Conservation (phyloP, 2,113 vertebrate genomes). For the Lagopus muta region DNA sequence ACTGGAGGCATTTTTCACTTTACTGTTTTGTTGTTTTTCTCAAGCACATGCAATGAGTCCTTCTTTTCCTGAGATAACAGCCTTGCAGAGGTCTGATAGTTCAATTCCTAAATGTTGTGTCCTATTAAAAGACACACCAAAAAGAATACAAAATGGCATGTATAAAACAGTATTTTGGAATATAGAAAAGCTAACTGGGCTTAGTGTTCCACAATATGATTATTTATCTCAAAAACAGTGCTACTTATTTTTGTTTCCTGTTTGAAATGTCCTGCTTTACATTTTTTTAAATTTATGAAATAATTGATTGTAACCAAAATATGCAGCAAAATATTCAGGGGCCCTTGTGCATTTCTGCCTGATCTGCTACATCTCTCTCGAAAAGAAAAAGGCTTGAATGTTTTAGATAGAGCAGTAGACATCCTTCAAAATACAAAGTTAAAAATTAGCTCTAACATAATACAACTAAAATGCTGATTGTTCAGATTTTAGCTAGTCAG, state of each 20-base stretch:
- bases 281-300: slow-evolving; percentile 51
- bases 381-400: slow-evolving; percentile 44
- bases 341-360: slow-evolving; percentile 40
- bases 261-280: slow-evolving; percentile 62
- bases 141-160: slow-evolving; percentile 43
- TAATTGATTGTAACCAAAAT: slow-evolving; percentile 55
- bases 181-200: slow-evolving; percentile 47
- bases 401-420: slow-evolving; percentile 22
- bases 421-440: slow-evolving; percentile 50
- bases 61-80: slow-evolving; percentile 40
- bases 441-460: slow-evolving; percentile 48
- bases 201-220: slow-evolving; percentile 59
- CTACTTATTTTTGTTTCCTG: slow-evolving; percentile 52
- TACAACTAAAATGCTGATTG: slow-evolving; percentile 48
- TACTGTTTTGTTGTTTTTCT: slow-evolving; percentile 46
- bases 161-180: slow-evolving; percentile 57
- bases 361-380: slow-evolving; percentile 20
- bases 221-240: slow-evolving; percentile 57
- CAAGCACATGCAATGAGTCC: neutral
- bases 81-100: slow-evolving; percentile 48
- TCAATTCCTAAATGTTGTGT: slow-evolving; percentile 28
- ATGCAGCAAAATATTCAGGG: slow-evolving; percentile 29
- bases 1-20: slow-evolving; percentile 3
- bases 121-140: slow-evolving; percentile 39
- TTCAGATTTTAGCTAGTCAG: slow-evolving; percentile 29